Evolutionary conservation across 2,113 vertebrate species (phyloP), one percentile per base, ranked within the genome.

Genomic region (Pelecanoides urinatrix): DNA sequence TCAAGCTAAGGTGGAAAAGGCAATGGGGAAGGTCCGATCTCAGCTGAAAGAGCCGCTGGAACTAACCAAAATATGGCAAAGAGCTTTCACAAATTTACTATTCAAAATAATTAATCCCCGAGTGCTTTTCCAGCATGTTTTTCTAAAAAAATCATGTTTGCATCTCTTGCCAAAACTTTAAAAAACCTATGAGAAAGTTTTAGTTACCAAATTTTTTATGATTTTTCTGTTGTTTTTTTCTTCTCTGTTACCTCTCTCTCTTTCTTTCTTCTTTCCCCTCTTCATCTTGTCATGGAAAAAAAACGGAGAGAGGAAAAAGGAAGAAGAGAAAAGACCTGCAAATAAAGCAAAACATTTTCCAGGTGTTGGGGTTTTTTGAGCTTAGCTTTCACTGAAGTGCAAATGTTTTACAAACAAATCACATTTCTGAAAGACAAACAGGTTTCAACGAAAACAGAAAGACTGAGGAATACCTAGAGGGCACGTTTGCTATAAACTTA

Each of bases 41-140:
- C 68, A 50, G 74, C 52, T 44, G 82, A 47, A 52, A 55, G 62
- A 67, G 74, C 38, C 1, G 2, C 61, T 55, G 53, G 61, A 68
- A 49, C 16, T 7, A 21, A 55, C 5, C 0, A 1, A 42, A 74
- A 74, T 8, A 34, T 0, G 10, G 86, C 67, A 61, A 78, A 74
- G 55, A 79, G 47, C 53, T 34, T 78, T 62, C n/a, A 49, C 23
- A 38, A 44, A 79, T 83, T 34, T 9, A 20, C 82, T n/a, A 1
- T 10, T 38, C 34, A 44, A 50, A 95, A 8, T 16, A 65, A 59
- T 53, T 17, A 16, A 56, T 38, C 62, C 58, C 52, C 2, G 2
- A 30, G 58, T 13, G 62, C 30, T 75, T 53, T 50, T 23, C 65
- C 65, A 84, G 77, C 34, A 3, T 26, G 55, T 52, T 40, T 56